A percentile compares a stretch with the other conserved stretches of the same genome.
Evolutionary conservation across 2,797 vertebrate species (phyloP).

Genomic region (Mus spretus): DNA sequence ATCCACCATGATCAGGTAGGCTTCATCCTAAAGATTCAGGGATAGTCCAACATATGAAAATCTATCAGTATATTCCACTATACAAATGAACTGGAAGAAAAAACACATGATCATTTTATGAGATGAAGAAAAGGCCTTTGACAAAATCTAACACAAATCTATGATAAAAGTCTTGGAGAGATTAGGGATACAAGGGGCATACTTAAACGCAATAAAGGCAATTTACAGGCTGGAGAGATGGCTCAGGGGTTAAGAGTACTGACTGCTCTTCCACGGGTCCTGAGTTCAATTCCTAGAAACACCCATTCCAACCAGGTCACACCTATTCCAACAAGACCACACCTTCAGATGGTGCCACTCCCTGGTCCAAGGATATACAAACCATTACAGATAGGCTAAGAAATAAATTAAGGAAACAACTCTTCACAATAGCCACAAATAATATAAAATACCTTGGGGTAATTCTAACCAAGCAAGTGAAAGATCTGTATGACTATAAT

Average conservation of each 20-base stretch:
- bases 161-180: background rate
- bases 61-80: background rate
- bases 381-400: background rate
- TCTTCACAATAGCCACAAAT: background rate
- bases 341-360: too few relatives aligned
- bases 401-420: background rate
- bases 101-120: background rate
- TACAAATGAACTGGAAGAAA: background rate
- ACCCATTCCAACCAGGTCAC: too few relatives aligned
- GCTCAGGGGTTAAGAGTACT: too few relatives aligned
- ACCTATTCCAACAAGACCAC: too few relatives aligned
- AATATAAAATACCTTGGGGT: too few relatives aligned
- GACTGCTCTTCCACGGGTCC: too few relatives aligned
- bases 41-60: background rate
- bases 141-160: background rate
- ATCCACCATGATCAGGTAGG: background rate
- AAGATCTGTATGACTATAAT: too few relatives aligned
- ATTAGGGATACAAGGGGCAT: background rate
- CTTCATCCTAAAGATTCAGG: background rate
- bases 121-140: background rate
- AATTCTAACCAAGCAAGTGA: too few relatives aligned
- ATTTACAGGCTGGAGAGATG: background rate
- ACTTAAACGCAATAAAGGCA: background rate
- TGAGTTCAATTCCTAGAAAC: too few relatives aligned
- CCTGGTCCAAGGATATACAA: background rate